These are phyloP conservation scores for Australoheros facetus DNA, from an alignment of 2,797 vertebrate species.

Conservation along the genomic window DNA sequence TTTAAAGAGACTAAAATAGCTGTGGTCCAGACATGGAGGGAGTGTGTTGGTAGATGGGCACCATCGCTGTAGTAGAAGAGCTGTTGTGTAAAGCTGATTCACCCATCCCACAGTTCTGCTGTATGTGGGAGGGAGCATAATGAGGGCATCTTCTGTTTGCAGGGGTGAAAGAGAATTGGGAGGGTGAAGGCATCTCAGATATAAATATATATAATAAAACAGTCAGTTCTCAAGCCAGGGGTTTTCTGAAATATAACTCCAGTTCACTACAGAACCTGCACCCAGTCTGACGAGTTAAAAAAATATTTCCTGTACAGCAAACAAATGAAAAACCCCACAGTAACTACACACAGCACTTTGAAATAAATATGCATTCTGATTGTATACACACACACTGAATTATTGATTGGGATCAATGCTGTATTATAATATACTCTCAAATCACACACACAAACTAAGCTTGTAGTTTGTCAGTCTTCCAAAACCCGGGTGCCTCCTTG, in stretches of 20 bases:
- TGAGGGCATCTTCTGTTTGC: conserved; percentile 56
- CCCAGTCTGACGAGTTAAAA: not conserved
- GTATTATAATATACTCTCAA: conserved; percentile 40
- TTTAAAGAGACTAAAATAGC: conserved; percentile 47
- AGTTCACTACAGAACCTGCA: not conserved
- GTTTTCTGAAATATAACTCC: conserved; percentile 22
- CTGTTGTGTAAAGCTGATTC: conserved; percentile 71
- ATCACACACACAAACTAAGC: conserved; percentile 12
- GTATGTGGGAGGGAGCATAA: conserved; percentile 52
- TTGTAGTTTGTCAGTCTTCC: not conserved
- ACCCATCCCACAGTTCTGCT: conserved; percentile 55
- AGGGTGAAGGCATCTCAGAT: conserved; percentile 32
- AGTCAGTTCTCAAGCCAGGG: conserved; percentile 3
- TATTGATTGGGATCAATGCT: conserved; percentile 41
- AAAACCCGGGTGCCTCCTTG: not conserved
- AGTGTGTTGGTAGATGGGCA: conserved; percentile 40
- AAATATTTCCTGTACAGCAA: not conserved
- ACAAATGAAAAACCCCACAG: not conserved
- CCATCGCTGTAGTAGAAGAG: conserved; percentile 53
- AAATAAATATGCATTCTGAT: conserved; percentile 19
- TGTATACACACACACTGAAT: conserved; percentile 15
- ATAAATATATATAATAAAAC: not conserved
- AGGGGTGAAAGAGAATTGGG: conserved; percentile 38
- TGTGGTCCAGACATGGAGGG: conserved; percentile 47
- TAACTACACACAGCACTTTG: not conserved